A percentile compares a stretch with the other conserved stretches of the same genome.
These are phyloP conservation scores for Protula sp. DNA, from an alignment of 2,888 invertebrate genomes.

Conservation along the genomic window DNA sequence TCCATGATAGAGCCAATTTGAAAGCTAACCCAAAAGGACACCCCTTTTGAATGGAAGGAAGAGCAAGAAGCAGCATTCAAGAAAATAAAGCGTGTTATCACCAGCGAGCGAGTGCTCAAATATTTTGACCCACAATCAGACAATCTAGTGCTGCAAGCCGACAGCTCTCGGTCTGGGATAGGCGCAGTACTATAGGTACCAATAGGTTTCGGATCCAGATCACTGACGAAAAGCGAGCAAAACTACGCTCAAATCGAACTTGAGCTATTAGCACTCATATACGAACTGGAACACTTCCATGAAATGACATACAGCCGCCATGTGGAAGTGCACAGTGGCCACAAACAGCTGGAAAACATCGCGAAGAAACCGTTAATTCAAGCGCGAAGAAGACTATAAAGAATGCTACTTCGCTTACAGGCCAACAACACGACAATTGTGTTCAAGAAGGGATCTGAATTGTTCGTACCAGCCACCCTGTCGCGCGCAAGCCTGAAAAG, in stretches of 20 bases:
- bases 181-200: not conserved
- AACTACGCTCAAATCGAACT: conserved; percentile 2
- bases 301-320: not conserved
- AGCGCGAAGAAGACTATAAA: not conserved
- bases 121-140: not conserved
- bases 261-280: not conserved
- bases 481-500: not conserved
- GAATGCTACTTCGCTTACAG: not conserved
- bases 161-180: not conserved
- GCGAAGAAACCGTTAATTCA: not conserved
- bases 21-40: not conserved
- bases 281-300: not conserved
- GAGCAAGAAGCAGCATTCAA: not conserved
- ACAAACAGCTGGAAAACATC: not conserved
- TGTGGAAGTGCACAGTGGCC: not conserved
- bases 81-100: not conserved
- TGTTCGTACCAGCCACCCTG: not conserved
- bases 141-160: not conserved
- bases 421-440: not conserved
- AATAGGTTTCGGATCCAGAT: not conserved
- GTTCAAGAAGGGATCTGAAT: not conserved
- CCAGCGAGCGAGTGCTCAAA: not conserved
- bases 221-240: not conserved
- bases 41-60: not conserved
- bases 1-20: not conserved